A percentile compares a stretch with the other conserved stretches of the same genome.
Evolutionary conservation across 30 jellyfish, hydroid and myxozoan species (phyloP).

Genomic region (Hydra vulgaris): DNA sequence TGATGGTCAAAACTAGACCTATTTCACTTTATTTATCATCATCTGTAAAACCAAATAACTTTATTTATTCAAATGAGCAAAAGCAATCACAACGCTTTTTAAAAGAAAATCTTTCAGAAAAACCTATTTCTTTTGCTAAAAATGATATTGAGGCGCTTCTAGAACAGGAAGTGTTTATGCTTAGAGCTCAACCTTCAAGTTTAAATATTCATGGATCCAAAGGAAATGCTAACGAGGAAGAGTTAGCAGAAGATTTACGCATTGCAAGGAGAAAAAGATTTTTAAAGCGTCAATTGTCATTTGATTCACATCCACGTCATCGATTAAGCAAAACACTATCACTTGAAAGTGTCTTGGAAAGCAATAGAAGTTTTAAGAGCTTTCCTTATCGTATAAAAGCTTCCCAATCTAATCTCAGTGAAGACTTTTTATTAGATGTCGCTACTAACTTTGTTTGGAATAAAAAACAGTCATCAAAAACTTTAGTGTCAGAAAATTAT

Average conservation of each 20-base stretch:
- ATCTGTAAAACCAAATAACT: constrained; percentile 20
- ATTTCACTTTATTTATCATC: constrained; percentile 57
- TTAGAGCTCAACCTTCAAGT: constrained; percentile 72
- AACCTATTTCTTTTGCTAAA: constrained; percentile 55
- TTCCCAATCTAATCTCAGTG: constrained; percentile 2
- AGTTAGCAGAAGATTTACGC: constrained; percentile 31
- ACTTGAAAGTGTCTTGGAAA: constrained; percentile 30
- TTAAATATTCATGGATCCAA: constrained; percentile 45
- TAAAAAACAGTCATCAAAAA: not conserved
- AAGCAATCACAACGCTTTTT: not conserved
- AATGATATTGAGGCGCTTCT: constrained; percentile 56
- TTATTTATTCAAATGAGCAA: not conserved
- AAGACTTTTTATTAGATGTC: constrained; percentile 13
- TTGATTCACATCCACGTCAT: constrained; percentile 67
- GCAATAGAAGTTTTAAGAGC: constrained; percentile 3
- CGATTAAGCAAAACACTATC: constrained; percentile 44
- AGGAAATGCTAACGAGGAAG: constrained; percentile 42
- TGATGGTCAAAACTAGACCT: constrained; percentile 19
- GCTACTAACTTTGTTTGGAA: not conserved
- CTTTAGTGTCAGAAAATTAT: not conserved
- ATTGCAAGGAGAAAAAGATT: constrained; percentile 19
- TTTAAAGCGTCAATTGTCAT: constrained; percentile 57
- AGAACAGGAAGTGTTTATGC: constrained; percentile 48
- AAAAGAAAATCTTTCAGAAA: not conserved
- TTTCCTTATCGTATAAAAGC: not conserved